Base-by-base conservation (phyloP, 2,797 vertebrate species). In the Sebastes minor region DNA sequence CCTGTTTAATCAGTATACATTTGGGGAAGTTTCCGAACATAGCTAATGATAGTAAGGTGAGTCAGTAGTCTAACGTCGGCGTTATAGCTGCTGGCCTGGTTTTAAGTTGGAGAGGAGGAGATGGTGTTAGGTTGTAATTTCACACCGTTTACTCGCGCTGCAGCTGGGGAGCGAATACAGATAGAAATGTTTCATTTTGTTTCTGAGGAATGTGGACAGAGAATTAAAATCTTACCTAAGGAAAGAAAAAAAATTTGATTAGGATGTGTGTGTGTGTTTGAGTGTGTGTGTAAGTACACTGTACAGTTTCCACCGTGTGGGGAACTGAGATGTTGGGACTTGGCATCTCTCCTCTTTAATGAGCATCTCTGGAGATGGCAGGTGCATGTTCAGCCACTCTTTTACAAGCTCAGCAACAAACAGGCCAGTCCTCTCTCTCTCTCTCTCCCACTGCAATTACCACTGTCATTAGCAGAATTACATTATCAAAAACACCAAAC, bases 321-420 rank as follows among this genome's bases (percentile, higher is more conserved):
- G 82, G 72, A 86, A 78, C 79, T 81, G 88, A 91, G 82, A 88
- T 82, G 88, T 57, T 80, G 85, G 76, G 83, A 86, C 73, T 82
- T 91, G 90, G 89, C 90, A 83, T 89, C 82, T 87, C 82, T 90
- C 84, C 88, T 91, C 91, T 95, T 94, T 96, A 95, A 95, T 95
- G 94, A 95, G 93, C 14, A 91, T 94, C 95, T 96, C 94, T 91
- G 87, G 95, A 95, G 94, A 94, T 92, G 94, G 91, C 94, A 96
- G 95, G 94, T 95, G 94, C 92, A 90, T 94, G 94, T 95, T 95
- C 91, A 95, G 94, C 93, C 91, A 67, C 90, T 94, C 90, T 93
- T 92, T 87, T 92, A 94, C 93, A 94, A 93, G 93, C 93, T 93
- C 92, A 94, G 94, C 95, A 92, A 81, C 91, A 90, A 89, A 89